A percentile compares a stretch with the other conserved stretches of the same genome.
Conservation (phyloP, 2,888 invertebrate species). For the Hydriomena furcata region DNA sequence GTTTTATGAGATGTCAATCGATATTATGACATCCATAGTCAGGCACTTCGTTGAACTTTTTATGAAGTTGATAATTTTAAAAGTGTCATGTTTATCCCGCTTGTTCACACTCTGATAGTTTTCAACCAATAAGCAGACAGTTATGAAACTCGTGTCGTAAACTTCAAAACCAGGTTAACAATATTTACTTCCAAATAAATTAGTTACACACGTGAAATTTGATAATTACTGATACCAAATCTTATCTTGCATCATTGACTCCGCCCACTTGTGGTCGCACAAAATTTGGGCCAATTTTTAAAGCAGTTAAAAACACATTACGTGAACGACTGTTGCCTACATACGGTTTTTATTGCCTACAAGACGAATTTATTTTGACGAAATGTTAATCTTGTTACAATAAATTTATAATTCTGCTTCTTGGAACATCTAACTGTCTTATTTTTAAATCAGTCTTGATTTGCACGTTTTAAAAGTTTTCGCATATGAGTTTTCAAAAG, state of each 20-base stretch:
- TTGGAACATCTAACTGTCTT: not conserved
- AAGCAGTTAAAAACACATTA: slow-evolving; percentile 32
- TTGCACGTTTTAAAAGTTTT: not conserved
- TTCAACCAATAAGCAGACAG: slow-evolving; percentile 40
- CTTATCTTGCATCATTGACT: slow-evolving; percentile 70
- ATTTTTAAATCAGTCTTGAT: not conserved
- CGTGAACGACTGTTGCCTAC: slow-evolving; percentile 14
- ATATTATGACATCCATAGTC: slow-evolving; percentile 2
- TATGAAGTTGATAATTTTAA: slow-evolving; percentile 43
- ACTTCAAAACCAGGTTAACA: slow-evolving; percentile 64
- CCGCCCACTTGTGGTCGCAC: slow-evolving; percentile 54
- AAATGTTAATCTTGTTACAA: not conserved
- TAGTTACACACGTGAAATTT: slow-evolving; percentile 70
- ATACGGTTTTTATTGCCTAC: slow-evolving; percentile 13
- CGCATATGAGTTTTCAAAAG: slow-evolving; percentile 10
- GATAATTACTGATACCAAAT: slow-evolving; percentile 71
- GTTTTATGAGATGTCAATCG: slow-evolving; percentile 31
- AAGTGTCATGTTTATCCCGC: slow-evolving; percentile 40
- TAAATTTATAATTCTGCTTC: not conserved
- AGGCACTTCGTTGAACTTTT: slow-evolving; percentile 35
- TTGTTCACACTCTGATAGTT: slow-evolving; percentile 50
- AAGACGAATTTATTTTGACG: slow-evolving; percentile 3
- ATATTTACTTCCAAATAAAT: slow-evolving; percentile 75
- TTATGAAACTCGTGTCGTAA: slow-evolving; percentile 65
- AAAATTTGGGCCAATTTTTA: slow-evolving; percentile 33